Conservation (phyloP, 2,113 vertebrate genomes). For the Megaptera novaeangliae region DNA sequence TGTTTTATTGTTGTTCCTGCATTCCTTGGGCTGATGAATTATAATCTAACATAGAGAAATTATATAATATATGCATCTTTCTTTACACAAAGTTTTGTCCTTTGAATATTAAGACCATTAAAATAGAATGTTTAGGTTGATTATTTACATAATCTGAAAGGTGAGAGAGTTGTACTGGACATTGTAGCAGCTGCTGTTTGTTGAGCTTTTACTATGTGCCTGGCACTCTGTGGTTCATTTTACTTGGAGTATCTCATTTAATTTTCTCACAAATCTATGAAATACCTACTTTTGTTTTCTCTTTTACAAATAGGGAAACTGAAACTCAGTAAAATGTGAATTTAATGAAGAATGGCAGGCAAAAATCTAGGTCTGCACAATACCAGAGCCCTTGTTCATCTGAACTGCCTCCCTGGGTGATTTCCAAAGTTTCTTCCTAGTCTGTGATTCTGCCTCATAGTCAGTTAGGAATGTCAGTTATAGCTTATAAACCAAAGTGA, state of each 20-base stretch:
- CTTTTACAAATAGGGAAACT: background rate
- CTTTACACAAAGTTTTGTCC: background rate
- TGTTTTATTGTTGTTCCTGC: background rate
- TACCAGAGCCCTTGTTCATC: background rate
- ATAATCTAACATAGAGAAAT: background rate
- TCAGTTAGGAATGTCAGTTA: background rate
- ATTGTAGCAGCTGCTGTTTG: background rate
- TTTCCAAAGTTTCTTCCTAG: background rate
- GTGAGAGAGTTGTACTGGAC: background rate
- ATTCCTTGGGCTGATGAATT: background rate
- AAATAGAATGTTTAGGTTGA: background rate
- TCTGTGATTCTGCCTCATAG: background rate
- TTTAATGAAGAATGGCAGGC: background rate
- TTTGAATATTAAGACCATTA: background rate
- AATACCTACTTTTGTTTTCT: background rate
- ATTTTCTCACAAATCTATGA: background rate
- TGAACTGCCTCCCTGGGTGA: background rate
- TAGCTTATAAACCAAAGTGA: background rate
- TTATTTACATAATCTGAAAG: background rate
- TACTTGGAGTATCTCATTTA: background rate
- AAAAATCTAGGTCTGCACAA: background rate
- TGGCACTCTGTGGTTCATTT: background rate
- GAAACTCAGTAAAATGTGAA: background rate
- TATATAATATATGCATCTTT: background rate
- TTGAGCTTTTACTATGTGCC: background rate